These are phyloP conservation scores for Saturnia pavonia DNA, from an alignment of 2,888 invertebrate species.

Conservation along the genomic window DNA sequence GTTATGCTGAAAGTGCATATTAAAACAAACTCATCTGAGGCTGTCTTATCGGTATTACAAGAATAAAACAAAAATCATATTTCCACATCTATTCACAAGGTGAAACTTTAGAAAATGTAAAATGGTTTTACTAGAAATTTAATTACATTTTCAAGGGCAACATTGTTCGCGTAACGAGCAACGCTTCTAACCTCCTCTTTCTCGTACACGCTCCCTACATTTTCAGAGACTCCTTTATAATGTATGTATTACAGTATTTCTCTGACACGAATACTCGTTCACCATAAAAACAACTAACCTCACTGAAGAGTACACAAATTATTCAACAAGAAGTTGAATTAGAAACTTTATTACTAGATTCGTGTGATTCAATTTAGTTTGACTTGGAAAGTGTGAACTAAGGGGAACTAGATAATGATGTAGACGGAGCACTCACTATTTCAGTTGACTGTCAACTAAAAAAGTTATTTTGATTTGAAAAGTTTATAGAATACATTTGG, in stretches of 20 bases:
- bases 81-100: neutral
- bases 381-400: conserved; percentile 7
- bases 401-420: conserved; percentile 59
- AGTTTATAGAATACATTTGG: conserved; percentile 10
- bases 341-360: neutral
- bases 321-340: conserved; percentile 24
- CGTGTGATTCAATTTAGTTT: conserved; percentile 22
- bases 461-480: conserved; percentile 19
- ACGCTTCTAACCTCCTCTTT: conserved; percentile 13
- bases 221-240: conserved; percentile 12
- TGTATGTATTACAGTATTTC: conserved; percentile 27
- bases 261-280: conserved; percentile 46
- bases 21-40: too few species aligned
- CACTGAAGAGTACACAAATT: conserved; percentile 45
- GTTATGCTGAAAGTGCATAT: too few species aligned
- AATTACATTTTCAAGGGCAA: conserved; percentile 16
- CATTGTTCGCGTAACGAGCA: conserved; percentile 9
- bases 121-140: neutral
- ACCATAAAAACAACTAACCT: conserved; percentile 55
- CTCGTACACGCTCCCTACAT: conserved; percentile 17
- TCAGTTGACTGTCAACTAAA: conserved; percentile 41
- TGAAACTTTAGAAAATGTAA: too few species aligned
- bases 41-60: neutral
- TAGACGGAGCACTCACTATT: conserved; percentile 51
- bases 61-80: neutral